Conservation (phyloP, 1,140 invertebrate species). For the Drosophila bocki region DNA sequence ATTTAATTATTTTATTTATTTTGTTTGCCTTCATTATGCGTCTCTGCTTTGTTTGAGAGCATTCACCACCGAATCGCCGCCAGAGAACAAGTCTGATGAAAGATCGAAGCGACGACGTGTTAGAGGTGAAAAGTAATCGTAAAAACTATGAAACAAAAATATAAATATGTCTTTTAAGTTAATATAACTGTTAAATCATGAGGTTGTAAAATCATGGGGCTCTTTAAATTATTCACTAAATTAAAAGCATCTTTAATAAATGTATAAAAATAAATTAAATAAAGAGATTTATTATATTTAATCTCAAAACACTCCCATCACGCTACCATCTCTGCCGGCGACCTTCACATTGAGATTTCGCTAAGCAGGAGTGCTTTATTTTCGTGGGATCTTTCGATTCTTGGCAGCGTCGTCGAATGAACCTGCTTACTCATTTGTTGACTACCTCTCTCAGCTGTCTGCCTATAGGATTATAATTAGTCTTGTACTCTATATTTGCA, state of each 20-base stretch:
- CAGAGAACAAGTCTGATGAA: conserved; percentile 32
- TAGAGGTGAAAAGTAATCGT: conserved; percentile 12
- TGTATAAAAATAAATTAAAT: no score
- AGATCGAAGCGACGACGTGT: not conserved
- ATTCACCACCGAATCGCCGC: conserved; percentile 27
- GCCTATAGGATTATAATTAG: conserved; percentile 38
- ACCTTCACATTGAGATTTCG: conserved; percentile 57
- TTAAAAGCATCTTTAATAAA: no score
- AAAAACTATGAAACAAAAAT: not conserved
- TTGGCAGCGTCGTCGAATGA: conserved; percentile 31
- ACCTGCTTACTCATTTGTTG: conserved; percentile 56
- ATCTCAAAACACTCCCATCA: conserved; percentile 1
- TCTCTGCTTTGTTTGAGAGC: conserved; percentile 46
- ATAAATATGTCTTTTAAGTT: not conserved
- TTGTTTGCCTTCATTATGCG: conserved; percentile 49
- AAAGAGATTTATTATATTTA: not conserved
- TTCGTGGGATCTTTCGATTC: conserved; percentile 38
- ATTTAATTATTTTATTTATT: conserved; percentile 28
- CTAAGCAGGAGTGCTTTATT: conserved; percentile 25
- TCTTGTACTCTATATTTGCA: conserved; percentile 37
- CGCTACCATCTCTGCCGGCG: conserved; percentile 20
- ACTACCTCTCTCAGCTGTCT: conserved; percentile 18
- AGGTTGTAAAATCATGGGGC: no score
- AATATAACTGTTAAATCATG: no score
- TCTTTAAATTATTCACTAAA: no score